phyloP scores from a whole-genome alignment of 37 sponge, comb jelly and placozoan species.

The Ephydatia muelleri region DNA sequence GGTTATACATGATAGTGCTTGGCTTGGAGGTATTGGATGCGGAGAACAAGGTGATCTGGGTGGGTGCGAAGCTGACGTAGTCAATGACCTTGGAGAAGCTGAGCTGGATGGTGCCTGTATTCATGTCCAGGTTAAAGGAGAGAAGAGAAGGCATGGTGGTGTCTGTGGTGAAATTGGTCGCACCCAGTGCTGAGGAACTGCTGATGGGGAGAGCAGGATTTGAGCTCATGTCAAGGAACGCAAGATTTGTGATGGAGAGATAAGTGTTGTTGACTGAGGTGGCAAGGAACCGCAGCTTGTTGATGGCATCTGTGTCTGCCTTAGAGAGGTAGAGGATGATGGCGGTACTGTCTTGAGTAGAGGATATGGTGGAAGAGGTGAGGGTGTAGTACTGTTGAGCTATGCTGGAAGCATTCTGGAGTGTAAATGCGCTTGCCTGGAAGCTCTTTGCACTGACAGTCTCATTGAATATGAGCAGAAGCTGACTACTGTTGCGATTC shows the following conservation, averaged over 20 bases:
- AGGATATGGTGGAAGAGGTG: constrained; percentile 11
- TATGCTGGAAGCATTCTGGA: constrained; percentile 37
- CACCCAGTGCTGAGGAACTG: constrained; percentile 29
- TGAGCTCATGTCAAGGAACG: constrained; percentile 75
- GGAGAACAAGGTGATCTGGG: constrained; percentile 58
- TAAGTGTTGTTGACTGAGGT: constrained; percentile 35
- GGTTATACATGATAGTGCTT: constrained; percentile 20
- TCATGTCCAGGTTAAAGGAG: constrained; percentile 63
- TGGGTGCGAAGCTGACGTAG: constrained; percentile 50
- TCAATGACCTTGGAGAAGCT: constrained; percentile 77
- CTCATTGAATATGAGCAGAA: constrained; percentile 77
- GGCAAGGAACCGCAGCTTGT: constrained; percentile 59
- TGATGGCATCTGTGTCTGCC: constrained; percentile 78
- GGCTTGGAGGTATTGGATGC: background rate
- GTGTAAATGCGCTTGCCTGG: constrained; percentile 39
- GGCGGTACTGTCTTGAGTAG: constrained; percentile 43
- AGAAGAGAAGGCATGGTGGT: constrained; percentile 52
- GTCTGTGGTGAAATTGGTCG: constrained; percentile 69
- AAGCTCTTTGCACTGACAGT: constrained; percentile 68
- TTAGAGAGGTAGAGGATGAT: constrained; percentile 53
- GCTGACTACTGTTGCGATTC: constrained; percentile 65
- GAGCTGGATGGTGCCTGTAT: constrained; percentile 58
- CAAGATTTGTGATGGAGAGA: constrained; percentile 40
- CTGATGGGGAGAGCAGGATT: constrained; percentile 54
- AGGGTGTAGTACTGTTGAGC: constrained; percentile 35